Percentiles rank a stretch among this genome's conserved stretches.
phyloP scores from a whole-genome alignment of 92 coral and sea anemone genomes.

The Phenganax marumi region DNA sequence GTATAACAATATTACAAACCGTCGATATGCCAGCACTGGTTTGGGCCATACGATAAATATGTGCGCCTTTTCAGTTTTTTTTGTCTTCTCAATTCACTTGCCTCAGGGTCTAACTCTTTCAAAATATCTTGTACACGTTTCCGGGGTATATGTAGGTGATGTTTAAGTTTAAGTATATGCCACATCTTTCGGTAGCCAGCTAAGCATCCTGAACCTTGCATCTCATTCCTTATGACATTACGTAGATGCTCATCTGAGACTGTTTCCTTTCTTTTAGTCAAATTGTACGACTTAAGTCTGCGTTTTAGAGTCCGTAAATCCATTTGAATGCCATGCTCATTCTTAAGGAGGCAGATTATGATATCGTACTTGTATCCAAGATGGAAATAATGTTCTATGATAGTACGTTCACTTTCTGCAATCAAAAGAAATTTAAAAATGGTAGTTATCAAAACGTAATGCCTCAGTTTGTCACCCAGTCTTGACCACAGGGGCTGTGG shows the following conservation, averaged over 20 bases:
- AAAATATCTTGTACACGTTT: neutral
- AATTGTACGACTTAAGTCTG: conserved; percentile 4
- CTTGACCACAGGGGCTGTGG: no score
- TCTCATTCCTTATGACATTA: neutral
- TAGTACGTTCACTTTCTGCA: neutral
- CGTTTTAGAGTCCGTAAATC: neutral
- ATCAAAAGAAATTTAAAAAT: neutral
- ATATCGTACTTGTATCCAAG: neutral
- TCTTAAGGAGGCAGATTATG: conserved; percentile 1
- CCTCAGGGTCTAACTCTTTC: conserved; percentile 4
- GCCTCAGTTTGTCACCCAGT: no score
- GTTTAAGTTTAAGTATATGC: no score
- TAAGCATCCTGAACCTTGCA: conserved; percentile 1
- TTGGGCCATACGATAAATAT: neutral
- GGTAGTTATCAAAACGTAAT: no score
- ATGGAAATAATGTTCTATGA: conserved; percentile 3
- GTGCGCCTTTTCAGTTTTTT: neutral
- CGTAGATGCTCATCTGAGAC: neutral
- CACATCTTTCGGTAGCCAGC: conserved; percentile 12
- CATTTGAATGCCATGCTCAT: conserved; percentile 1
- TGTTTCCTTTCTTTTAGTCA: neutral
- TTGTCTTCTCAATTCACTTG: neutral
- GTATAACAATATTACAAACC: neutral
- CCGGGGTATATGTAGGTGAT: no score
- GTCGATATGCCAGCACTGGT: neutral